These are phyloP conservation scores for Hetaerina titia DNA, from an alignment of 2,888 invertebrate species.

Conservation along the genomic window DNA sequence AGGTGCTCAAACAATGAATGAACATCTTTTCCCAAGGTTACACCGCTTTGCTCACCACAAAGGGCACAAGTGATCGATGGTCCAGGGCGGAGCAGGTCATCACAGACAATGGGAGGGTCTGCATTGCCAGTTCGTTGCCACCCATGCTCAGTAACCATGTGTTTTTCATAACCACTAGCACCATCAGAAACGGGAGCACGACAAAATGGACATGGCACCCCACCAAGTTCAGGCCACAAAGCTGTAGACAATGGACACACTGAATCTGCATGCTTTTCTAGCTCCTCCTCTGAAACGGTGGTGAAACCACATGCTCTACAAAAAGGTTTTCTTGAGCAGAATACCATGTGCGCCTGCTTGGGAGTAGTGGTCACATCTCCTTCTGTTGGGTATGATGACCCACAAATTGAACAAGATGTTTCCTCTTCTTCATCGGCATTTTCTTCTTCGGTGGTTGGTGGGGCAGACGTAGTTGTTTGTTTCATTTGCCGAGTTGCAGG, in stretches of 20 bases:
- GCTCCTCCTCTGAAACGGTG: not conserved
- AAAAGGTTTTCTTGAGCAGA: constrained; percentile 52
- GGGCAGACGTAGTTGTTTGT: not conserved
- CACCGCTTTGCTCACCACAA: constrained; percentile 58
- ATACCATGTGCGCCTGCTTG: constrained; percentile 52
- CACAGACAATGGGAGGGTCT: constrained; percentile 62
- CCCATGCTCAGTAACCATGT: constrained; percentile 56
- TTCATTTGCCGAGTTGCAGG: constrained; percentile 11
- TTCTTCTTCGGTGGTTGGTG: not conserved
- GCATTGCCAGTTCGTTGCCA: constrained; percentile 51
- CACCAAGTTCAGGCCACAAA: constrained; percentile 58
- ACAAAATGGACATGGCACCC: constrained; percentile 53
- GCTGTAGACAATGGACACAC: constrained; percentile 48
- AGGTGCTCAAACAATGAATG: constrained; percentile 70
- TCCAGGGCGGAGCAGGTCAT: constrained; percentile 49
- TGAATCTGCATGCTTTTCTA: constrained; percentile 55
- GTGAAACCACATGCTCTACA: constrained; percentile 50
- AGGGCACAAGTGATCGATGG: constrained; percentile 50
- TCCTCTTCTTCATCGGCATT: constrained; percentile 23
- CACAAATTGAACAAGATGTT: constrained; percentile 49
- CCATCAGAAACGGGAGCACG: constrained; percentile 54
- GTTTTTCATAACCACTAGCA: constrained; percentile 60
- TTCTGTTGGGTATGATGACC: constrained; percentile 48
- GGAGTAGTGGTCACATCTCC: constrained; percentile 56
- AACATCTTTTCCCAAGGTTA: constrained; percentile 68